Conservation (phyloP, 2,888 invertebrate species). For the Eristalis intricaria region DNA sequence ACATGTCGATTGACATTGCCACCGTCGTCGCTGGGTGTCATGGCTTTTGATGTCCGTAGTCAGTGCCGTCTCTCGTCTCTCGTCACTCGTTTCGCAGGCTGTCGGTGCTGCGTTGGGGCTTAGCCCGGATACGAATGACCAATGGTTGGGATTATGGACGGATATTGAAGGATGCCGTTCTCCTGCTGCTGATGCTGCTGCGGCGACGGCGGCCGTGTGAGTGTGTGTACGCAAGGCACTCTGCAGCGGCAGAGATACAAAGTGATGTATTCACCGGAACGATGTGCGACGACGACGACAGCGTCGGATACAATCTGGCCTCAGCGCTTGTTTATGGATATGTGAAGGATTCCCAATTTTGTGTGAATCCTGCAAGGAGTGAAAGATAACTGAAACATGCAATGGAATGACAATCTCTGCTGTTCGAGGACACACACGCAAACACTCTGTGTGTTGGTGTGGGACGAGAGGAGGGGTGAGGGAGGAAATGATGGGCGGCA, state of each 20-base stretch:
- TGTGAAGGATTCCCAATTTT: conserved; percentile 69
- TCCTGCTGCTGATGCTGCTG: conserved; percentile 10
- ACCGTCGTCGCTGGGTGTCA: conserved; percentile 65
- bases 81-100: background rate
- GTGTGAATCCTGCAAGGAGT: conserved; percentile 71
- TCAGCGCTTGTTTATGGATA: conserved; percentile 64
- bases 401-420: conserved; percentile 49
- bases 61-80: conserved; percentile 4
- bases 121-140: conserved; percentile 50
- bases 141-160: conserved; percentile 50
- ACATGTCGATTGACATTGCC: conserved; percentile 68
- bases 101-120: conserved; percentile 15
- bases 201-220: background rate
- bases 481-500: background rate
- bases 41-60: conserved; percentile 56
- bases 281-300: conserved; percentile 18
- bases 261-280: conserved; percentile 42
- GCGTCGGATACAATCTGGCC: conserved; percentile 57
- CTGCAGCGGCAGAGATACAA: conserved; percentile 25
- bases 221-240: background rate
- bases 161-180: conserved; percentile 52
- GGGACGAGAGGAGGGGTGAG: background rate
- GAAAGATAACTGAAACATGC: conserved; percentile 69
- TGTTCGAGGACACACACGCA: background rate
- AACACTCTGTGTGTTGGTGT: background rate